Conservation (phyloP, 2,888 invertebrate species). For the Caenorhabditis afra region DNA sequence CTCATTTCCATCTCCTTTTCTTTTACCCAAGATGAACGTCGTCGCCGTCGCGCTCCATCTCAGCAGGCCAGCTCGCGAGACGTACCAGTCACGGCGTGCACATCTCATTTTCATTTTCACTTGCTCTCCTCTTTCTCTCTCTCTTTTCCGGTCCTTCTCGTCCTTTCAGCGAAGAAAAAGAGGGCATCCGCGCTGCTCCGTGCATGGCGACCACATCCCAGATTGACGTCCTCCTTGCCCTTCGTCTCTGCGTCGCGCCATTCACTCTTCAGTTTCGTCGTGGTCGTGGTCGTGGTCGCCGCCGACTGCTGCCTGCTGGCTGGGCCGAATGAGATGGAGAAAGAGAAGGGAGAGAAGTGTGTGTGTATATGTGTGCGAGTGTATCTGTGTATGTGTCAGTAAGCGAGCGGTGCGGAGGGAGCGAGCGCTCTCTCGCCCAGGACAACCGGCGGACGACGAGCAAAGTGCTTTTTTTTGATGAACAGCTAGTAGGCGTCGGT, state of each 20-base stretch:
- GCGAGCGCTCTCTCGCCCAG: slow-evolving; percentile 7
- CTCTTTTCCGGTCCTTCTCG: background rate
- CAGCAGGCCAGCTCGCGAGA: too few relatives aligned
- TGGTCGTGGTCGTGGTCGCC: too few relatives aligned
- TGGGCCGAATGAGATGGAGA: too few relatives aligned
- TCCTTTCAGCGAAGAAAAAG: background rate
- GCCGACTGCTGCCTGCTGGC: too few relatives aligned
- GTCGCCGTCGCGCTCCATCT: too few relatives aligned
- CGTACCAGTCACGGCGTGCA: background rate
- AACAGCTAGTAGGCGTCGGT: slow-evolving; percentile 15
- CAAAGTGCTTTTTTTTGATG: slow-evolving; percentile 51
- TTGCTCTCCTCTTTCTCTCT: background rate
- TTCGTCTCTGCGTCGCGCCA: background rate
- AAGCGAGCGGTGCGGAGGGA: background rate
- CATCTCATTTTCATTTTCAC: slow-evolving; percentile 6
- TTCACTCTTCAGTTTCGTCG: too few relatives aligned
- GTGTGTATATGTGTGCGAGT: too few relatives aligned
- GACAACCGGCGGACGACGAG: slow-evolving; percentile 46
- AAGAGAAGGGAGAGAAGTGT: background rate
- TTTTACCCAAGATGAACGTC: background rate
- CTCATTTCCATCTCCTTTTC: background rate
- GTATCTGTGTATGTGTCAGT: background rate
- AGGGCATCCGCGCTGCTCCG: background rate
- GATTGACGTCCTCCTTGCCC: slow-evolving; percentile 3
- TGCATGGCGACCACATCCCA: background rate